Base-by-base conservation (phyloP, 2,113 vertebrate species). In the Colius striatus region DNA sequence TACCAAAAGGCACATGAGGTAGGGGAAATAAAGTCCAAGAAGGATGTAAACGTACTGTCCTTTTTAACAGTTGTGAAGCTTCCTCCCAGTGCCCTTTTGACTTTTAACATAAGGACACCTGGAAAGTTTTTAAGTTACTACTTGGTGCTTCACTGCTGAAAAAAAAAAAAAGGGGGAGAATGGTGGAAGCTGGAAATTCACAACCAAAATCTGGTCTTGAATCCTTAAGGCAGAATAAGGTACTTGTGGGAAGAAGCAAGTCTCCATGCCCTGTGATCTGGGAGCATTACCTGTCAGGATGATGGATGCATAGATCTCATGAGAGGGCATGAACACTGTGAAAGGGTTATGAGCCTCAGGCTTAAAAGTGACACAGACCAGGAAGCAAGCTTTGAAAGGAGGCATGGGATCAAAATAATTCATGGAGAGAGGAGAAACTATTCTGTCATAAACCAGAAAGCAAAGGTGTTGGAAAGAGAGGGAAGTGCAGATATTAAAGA, bases 321-420 rank as follows among this genome's bases (percentile, higher is more conserved):
- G 0, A 74, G 72, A 61, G 19, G 45, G 34, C 76, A 55, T 4
- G 0, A 32, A 50, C 1, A 3, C 41, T 30, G 34, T 1, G 0
- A 45, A 47, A 20, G 25, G 53, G 68, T 84, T 86, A 48, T 2
- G 9, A 93, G 54, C 41, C 61, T 90, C 36, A 13, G 36, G 45
- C 78, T 89, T 72, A 84, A 38, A 43, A 81, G 65, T 47, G 50
- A 80, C 60, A 38, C 27, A 60, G 55, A 25, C 68, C 53, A 61
- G 45, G 61, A 90, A 63, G 29, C 58, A 93, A 53, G 50, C 11
- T 87, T 75, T 88, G 48, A 75, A 93, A 84, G 5, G 79, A 86
- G 19, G 32, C 32, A 60, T 20, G 22, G 67, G 55, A 58, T 48
- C 18, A 78, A 91, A 78, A 57, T 65, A 88, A 92, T 61, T 84